Evolutionary conservation across 2,888 invertebrate genomes (phyloP).

Genomic region (Leptinotarsa tumamoca): DNA sequence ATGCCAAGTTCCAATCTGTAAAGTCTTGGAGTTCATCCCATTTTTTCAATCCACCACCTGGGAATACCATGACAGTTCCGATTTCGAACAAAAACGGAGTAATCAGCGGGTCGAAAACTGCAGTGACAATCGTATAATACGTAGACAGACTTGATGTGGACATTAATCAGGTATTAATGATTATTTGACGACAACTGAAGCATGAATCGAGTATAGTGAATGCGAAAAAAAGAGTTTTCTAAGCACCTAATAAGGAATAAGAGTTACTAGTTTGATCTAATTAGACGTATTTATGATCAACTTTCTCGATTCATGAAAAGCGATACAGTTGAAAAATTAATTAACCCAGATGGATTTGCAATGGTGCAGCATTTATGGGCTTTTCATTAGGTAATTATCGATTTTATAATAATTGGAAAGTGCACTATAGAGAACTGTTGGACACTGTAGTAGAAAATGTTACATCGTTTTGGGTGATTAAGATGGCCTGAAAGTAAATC

Average conservation of each 20-base stretch:
- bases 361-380: neutral
- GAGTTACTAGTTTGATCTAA: neutral
- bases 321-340: neutral
- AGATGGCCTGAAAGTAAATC: neutral
- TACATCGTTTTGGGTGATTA: neutral
- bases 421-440: neutral
- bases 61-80: neutral
- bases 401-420: neutral
- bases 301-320: slow-evolving; percentile 8
- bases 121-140: neutral
- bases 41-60: neutral
- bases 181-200: slow-evolving; percentile 15
- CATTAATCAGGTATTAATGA: neutral
- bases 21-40: no score
- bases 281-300: slow-evolving; percentile 17
- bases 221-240: neutral
- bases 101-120: neutral
- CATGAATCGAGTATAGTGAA: neutral
- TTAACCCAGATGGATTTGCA: neutral
- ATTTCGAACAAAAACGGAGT: neutral
- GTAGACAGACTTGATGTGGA: slow-evolving; percentile 3
- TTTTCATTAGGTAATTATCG: neutral
- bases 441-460: neutral
- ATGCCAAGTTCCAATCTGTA: no score
- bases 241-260: slow-evolving; percentile 1